A percentile compares a stretch with the other conserved stretches of the same genome.
Conservation (phyloP, 2,797 vertebrate genomes). For the Catostomus latipinnis region DNA sequence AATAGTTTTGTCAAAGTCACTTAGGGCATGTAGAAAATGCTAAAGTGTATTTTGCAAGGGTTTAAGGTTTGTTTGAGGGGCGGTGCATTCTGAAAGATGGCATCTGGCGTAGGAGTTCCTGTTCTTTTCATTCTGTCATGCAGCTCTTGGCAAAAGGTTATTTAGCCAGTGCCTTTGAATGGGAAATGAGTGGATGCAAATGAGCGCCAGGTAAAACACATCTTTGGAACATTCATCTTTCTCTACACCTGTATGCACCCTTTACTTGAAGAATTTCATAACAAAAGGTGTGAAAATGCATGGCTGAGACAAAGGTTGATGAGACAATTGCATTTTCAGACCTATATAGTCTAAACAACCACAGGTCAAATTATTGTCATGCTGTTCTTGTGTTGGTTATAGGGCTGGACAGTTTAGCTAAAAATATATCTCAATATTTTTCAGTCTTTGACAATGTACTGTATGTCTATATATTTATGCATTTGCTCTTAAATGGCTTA, state of each 20-base stretch:
- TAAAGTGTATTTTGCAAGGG: not conserved
- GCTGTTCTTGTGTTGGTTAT: not conserved
- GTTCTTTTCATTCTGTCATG: conserved; percentile 8
- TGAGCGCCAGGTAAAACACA: conserved; percentile 14
- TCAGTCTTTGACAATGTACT: too few relatives aligned
- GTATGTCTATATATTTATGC: too few relatives aligned
- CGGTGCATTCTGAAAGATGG: not conserved
- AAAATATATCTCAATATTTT: too few relatives aligned
- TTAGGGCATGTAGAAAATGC: not conserved
- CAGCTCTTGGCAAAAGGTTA: conserved; percentile 27
- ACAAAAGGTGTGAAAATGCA: not conserved
- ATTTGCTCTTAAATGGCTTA: too few relatives aligned
- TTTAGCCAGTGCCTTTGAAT: conserved; percentile 51
- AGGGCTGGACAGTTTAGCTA: not conserved
- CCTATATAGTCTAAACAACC: not conserved
- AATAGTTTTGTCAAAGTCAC: not conserved
- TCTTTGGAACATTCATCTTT: not conserved
- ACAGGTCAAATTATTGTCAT: not conserved
- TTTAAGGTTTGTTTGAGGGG: not conserved
- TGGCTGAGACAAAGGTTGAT: not conserved
- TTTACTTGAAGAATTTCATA: not conserved
- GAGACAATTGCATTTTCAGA: not conserved
- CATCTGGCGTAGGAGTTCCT: conserved; percentile 17
- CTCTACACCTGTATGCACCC: not conserved
- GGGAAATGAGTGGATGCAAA: conserved; percentile 60